Evolutionary conservation across 2,888 invertebrate species (phyloP).

Genomic region (Dynastes grantii): DNA sequence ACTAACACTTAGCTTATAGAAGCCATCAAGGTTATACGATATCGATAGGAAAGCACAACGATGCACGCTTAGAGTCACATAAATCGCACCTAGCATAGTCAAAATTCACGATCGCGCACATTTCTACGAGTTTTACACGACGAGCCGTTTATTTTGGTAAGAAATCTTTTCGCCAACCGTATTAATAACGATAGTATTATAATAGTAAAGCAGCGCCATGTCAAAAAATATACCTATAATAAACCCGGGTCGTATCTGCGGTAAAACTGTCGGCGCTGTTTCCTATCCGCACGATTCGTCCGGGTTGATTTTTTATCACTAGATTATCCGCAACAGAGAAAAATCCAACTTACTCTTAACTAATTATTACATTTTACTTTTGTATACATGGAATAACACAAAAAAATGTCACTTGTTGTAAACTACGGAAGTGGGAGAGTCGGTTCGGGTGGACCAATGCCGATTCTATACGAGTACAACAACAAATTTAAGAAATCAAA

Average conservation of each 20-base stretch:
- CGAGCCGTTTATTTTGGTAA: slow-evolving; percentile 39
- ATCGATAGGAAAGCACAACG: neutral
- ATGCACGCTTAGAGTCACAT: slow-evolving; percentile 22
- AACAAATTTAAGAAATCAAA: neutral
- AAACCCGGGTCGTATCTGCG: slow-evolving; percentile 40
- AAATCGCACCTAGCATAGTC: slow-evolving; percentile 12
- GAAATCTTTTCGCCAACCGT: slow-evolving; percentile 40
- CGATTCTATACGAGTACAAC: slow-evolving; percentile 35
- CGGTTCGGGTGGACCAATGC: slow-evolving; percentile 50
- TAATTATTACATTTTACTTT: slow-evolving; percentile 70
- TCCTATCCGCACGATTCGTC: neutral
- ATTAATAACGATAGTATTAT: slow-evolving; percentile 28
- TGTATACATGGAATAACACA: slow-evolving; percentile 73
- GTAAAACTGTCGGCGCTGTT: slow-evolving; percentile 13
- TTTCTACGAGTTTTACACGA: slow-evolving; percentile 24
- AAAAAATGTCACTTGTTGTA: slow-evolving; percentile 68
- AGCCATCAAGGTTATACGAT: slow-evolving; percentile 51
- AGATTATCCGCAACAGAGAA: slow-evolving; percentile 46
- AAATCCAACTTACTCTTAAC: slow-evolving; percentile 62
- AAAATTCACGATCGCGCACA: slow-evolving; percentile 31
- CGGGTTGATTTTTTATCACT: slow-evolving; percentile 20
- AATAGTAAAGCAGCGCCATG: slow-evolving; percentile 58
- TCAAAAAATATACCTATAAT: slow-evolving; percentile 55
- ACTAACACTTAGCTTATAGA: slow-evolving; percentile 38
- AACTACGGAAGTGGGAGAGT: slow-evolving; percentile 66